Percentiles rank a stretch among this genome's conserved stretches.
phyloP scores from a whole-genome alignment of 92 coral and sea anemone species.

The Porites lobata region DNA sequence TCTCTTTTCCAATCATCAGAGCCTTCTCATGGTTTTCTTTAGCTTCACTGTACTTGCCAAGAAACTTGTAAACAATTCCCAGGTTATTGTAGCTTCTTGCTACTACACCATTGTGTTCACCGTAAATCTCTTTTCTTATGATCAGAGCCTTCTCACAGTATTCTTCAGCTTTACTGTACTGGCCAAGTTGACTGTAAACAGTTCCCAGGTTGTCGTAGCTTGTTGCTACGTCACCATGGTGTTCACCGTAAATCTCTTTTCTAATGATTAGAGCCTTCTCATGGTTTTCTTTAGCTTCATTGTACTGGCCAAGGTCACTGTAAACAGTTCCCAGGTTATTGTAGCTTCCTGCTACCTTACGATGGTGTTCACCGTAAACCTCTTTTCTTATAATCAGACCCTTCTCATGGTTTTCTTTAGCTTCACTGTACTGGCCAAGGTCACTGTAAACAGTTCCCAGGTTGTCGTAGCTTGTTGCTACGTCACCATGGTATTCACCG shows the following conservation, averaged over 20 bases:
- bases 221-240: too few relatives aligned
- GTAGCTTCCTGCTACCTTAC: background rate
- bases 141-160: too few relatives aligned
- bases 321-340: conserved; percentile 24
- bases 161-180: too few relatives aligned
- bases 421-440: conserved; percentile 1
- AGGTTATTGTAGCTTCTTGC: conserved; percentile 23
- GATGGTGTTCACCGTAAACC: conserved; percentile 3
- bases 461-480: conserved; percentile 15
- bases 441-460: conserved; percentile 10
- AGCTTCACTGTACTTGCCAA: background rate
- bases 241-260: too few relatives aligned
- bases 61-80: background rate
- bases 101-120: conserved; percentile 15
- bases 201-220: too few relatives aligned
- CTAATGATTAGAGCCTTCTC: background rate
- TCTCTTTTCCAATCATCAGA: background rate
- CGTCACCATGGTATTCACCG: background rate
- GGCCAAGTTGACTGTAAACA: too few relatives aligned
- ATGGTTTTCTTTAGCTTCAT: background rate
- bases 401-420: conserved; percentile 5
- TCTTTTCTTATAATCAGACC: conserved; percentile 6
- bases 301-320: background rate
- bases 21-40: background rate
- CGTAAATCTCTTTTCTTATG: too few relatives aligned